These are phyloP conservation scores for Latheticus oryzae DNA, from an alignment of 2,888 invertebrate genomes.

Conservation along the genomic window DNA sequence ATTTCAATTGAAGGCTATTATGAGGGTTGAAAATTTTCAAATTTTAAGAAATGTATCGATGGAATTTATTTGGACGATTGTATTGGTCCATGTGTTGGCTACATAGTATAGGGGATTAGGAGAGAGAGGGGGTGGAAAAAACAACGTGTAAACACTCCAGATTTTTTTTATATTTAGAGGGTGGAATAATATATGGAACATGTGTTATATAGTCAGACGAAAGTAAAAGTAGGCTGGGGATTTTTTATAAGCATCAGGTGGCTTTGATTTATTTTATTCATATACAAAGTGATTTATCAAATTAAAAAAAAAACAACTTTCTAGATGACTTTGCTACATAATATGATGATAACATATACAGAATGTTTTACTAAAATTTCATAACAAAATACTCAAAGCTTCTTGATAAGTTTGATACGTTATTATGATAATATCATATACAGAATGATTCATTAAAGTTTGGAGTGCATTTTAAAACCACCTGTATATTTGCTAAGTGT, in stretches of 20 bases:
- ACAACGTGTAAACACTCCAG: constrained; percentile 49
- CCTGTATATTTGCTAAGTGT: too few relatives aligned
- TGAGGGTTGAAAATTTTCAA: neutral
- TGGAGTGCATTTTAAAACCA: too few relatives aligned
- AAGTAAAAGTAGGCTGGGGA: constrained; percentile 33
- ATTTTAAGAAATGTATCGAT: neutral
- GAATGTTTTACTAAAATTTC: too few relatives aligned
- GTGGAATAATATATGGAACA: constrained; percentile 51
- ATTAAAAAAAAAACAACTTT: too few relatives aligned
- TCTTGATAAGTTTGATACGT: too few relatives aligned
- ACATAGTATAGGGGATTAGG: constrained; percentile 1
- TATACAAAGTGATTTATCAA: too few relatives aligned
- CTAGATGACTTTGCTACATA: too few relatives aligned
- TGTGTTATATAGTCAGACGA: constrained; percentile 50
- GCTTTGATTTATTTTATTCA: constrained; percentile 24
- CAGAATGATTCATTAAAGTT: too few relatives aligned
- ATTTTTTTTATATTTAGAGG: constrained; percentile 49
- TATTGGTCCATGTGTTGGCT: constrained; percentile 34
- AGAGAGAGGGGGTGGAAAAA: constrained; percentile 9
- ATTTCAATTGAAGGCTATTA: neutral
- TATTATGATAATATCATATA: too few relatives aligned
- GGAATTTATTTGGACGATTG: constrained; percentile 16
- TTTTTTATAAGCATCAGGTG: constrained; percentile 34
- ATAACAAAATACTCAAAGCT: too few relatives aligned
- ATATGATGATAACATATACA: too few relatives aligned